These are phyloP conservation scores for Phyllotreta striolata DNA, from an alignment of 2,888 invertebrate genomes.

Conservation along the genomic window DNA sequence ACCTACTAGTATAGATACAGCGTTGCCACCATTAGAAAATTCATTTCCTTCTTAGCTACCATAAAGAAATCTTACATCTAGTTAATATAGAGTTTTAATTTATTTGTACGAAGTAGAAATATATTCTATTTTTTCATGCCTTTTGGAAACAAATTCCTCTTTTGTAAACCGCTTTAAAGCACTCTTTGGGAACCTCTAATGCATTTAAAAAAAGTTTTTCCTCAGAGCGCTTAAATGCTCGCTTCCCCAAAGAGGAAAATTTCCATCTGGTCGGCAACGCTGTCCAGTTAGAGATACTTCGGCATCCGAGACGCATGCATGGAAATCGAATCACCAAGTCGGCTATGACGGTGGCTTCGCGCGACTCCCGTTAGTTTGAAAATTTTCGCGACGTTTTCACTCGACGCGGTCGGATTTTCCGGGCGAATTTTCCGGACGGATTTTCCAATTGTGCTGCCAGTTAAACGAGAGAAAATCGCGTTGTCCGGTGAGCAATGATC, in stretches of 20 bases:
- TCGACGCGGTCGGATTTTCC: neutral
- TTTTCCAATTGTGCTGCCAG: conserved; percentile 9
- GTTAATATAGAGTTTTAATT: no score
- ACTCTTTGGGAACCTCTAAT: no score
- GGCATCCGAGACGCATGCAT: conserved; percentile 30
- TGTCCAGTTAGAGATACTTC: conserved; percentile 28
- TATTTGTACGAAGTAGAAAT: no score
- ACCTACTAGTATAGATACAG: conserved; percentile 44
- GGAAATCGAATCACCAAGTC: conserved; percentile 28
- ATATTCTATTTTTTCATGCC: no score
- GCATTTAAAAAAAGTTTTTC: no score
- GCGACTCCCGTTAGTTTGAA: conserved; percentile 36
- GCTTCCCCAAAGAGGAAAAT: conserved; percentile 51
- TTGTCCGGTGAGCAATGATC: conserved; percentile 29
- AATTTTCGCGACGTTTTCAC: conserved; percentile 15
- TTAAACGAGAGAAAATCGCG: conserved; percentile 14
- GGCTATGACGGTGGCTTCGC: conserved; percentile 35
- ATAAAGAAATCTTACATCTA: no score
- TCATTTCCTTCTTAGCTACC: no score
- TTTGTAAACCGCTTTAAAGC: no score
- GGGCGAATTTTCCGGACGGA: neutral
- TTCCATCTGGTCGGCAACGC: conserved; percentile 25
- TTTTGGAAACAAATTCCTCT: no score
- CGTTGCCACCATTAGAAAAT: conserved; percentile 25
- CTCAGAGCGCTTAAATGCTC: no score